Percentiles rank a stretch among this genome's conserved stretches.
These are phyloP conservation scores for Hydrocynus forskahlii DNA, from an alignment of 2,797 vertebrate genomes.

Conservation along the genomic window DNA sequence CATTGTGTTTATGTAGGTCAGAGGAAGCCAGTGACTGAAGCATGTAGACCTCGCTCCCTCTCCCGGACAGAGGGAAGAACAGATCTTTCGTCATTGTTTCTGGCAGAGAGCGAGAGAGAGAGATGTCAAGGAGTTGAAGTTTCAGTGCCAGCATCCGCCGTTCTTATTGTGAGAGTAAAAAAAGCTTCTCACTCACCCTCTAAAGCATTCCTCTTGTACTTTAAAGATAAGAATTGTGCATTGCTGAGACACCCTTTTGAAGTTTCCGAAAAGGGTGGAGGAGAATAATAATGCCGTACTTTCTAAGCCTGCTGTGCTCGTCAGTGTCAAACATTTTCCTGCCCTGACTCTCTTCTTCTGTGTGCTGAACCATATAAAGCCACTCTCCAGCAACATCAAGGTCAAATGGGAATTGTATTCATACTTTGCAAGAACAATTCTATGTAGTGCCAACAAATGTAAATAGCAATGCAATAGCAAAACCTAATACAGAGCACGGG, in stretches of 20 bases:
- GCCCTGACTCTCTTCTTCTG: neutral
- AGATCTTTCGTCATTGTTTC: too few relatives aligned
- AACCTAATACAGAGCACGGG: too few relatives aligned
- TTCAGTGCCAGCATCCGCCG: neutral
- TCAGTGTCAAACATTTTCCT: neutral
- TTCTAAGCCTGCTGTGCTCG: neutral
- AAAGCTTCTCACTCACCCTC: neutral
- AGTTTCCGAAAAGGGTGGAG: constrained; percentile 4
- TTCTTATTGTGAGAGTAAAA: neutral
- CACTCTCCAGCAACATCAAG: too few relatives aligned
- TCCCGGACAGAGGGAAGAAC: constrained; percentile 13
- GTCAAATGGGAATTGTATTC: too few relatives aligned
- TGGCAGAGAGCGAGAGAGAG: neutral
- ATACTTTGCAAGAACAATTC: too few relatives aligned
- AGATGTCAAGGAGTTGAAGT: neutral
- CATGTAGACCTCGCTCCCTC: constrained; percentile 5
- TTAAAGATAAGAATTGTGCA: constrained; percentile 4
- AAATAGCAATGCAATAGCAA: too few relatives aligned
- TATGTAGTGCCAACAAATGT: too few relatives aligned
- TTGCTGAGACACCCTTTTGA: neutral
- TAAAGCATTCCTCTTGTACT: neutral
- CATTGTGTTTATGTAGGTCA: constrained; percentile 32
- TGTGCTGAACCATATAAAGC: neutral
- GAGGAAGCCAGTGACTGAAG: constrained; percentile 24
- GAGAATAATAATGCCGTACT: constrained; percentile 25